phyloP scores from a whole-genome alignment of 2,113 vertebrate genomes.

The Barnardius zonarius region DNA sequence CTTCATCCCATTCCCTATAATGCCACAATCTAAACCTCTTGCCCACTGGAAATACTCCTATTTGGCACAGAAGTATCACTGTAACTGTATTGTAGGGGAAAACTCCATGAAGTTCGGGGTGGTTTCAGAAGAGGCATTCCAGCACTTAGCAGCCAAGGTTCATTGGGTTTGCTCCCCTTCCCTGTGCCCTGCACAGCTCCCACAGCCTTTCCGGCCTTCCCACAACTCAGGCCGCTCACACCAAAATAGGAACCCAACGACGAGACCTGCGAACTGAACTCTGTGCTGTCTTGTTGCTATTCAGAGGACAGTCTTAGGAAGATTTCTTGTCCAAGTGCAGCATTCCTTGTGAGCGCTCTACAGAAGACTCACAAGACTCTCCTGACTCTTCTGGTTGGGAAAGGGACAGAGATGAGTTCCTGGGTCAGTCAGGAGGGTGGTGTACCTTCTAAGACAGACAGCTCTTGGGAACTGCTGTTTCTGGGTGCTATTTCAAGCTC shows the following conservation, averaged over 20 bases:
- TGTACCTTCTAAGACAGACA: background rate
- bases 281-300: background rate
- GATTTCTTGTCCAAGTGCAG: background rate
- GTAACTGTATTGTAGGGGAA: background rate
- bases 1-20: background rate
- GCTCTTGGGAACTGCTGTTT: background rate
- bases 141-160: background rate
- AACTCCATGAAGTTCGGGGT: background rate
- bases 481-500: background rate
- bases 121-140: background rate
- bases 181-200: background rate
- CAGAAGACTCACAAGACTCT: background rate
- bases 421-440: background rate
- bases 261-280: background rate
- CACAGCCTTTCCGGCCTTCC: background rate
- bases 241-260: rapidly evolving
- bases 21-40: background rate
- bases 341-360: background rate
- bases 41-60: background rate
- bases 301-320: background rate
- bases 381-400: background rate
- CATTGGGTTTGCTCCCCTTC: background rate
- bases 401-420: background rate
- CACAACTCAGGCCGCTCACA: background rate
- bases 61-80: background rate